Percentiles rank a stretch among this genome's conserved stretches.
Evolutionary conservation across 2,888 invertebrate species (phyloP).

Genomic region (Corbicula japonica): DNA sequence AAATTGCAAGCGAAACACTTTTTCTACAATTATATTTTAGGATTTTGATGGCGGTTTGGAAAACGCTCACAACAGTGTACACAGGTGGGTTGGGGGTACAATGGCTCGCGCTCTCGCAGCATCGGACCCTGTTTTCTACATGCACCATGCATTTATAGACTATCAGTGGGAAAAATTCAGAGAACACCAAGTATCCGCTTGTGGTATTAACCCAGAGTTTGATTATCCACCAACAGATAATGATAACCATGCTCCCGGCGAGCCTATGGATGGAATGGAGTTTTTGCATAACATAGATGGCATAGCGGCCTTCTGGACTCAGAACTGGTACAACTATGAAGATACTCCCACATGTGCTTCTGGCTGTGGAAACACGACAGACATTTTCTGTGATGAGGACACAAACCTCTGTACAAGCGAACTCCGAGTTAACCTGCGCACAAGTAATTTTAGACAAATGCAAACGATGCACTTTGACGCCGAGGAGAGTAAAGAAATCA

Average conservation of each 20-base stretch:
- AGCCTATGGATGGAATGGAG: slow-evolving; percentile 29
- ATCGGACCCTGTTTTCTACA: slow-evolving; percentile 76
- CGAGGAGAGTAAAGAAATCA: too few species aligned
- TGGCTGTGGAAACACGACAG: slow-evolving; percentile 7
- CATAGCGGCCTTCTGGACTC: slow-evolving; percentile 14
- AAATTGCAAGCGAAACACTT: too few species aligned
- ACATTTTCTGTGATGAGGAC: slow-evolving; percentile 19
- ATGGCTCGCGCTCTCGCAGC: slow-evolving; percentile 70
- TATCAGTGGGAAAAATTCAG: slow-evolving; percentile 58
- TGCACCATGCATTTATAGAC: slow-evolving; percentile 75
- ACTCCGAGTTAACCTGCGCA: slow-evolving; percentile 9
- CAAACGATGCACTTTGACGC: too few species aligned
- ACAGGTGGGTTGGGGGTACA: slow-evolving; percentile 58
- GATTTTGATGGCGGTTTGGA: slow-evolving; percentile 24
- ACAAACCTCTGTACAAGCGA: slow-evolving; percentile 8
- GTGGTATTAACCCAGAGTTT: slow-evolving; percentile 32
- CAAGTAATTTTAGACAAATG: too few species aligned
- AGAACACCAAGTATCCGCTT: slow-evolving; percentile 12
- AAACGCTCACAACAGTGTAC: slow-evolving; percentile 39
- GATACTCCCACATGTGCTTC: slow-evolving; percentile 36
- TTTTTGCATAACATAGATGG: slow-evolving; percentile 38
- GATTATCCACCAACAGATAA: slow-evolving; percentile 39
- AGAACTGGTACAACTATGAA: slow-evolving; percentile 41
- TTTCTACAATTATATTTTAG: too few species aligned
- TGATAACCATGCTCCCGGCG: slow-evolving; percentile 11